Conservation (phyloP, 1,140 invertebrate species). For the Drosophila tsacasi region DNA sequence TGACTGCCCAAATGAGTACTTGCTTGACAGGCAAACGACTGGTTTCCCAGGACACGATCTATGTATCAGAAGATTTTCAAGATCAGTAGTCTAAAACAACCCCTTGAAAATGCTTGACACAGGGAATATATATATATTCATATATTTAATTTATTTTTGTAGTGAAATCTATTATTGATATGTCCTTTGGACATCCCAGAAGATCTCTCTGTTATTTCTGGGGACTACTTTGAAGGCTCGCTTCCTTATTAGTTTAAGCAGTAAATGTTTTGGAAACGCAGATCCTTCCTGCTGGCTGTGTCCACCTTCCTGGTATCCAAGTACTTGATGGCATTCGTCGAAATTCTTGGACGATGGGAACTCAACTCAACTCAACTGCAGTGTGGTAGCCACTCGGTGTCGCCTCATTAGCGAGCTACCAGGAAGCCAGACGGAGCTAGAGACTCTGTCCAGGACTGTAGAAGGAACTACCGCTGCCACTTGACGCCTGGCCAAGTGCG, state of each 20-base stretch:
- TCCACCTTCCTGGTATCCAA: conserved; percentile 32
- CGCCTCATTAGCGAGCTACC: conserved; percentile 71
- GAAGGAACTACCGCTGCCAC: conserved; percentile 32
- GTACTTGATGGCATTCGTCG: conserved; percentile 6
- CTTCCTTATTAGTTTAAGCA: conserved; percentile 15
- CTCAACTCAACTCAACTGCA: conserved; percentile 18
- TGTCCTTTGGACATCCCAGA: background rate
- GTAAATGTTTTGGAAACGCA: conserved; percentile 26
- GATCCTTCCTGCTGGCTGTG: background rate
- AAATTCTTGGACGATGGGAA: background rate
- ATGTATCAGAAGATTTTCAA: background rate
- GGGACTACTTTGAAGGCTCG: background rate
- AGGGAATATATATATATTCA: background rate
- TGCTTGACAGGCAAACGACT: background rate
- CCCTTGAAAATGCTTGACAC: too few relatives aligned
- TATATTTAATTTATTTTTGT: background rate
- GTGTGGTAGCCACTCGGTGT: conserved; percentile 54
- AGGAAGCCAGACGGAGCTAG: conserved; percentile 35
- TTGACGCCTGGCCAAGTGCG: conserved; percentile 77
- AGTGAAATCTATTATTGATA: background rate
- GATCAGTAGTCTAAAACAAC: background rate
- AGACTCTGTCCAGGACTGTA: background rate
- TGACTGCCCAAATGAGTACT: conserved; percentile 33
- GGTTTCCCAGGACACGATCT: background rate
- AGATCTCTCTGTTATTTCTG: background rate